Base-by-base conservation (phyloP, 1,140 invertebrate species). In the Whitmania pigra region DNA sequence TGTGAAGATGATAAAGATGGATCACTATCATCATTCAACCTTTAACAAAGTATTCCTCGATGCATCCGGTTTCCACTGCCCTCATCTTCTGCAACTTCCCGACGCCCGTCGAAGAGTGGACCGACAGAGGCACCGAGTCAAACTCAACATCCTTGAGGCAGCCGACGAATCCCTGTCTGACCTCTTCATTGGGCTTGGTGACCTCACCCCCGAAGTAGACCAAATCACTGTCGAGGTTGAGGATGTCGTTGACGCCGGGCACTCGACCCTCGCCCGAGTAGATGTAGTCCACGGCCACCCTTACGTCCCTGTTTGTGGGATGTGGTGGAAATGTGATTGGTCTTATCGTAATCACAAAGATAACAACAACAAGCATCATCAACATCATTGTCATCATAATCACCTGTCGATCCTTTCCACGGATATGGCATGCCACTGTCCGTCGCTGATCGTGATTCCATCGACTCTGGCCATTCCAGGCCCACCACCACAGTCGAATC, bases 401-500 rank as follows among this genome's bases (percentile, higher is more conserved):
- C 43, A 68, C 67, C 31, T 68, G 2, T 90, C 88, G 54, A 89
- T 87, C 36, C 93, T 84, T 80, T 93, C 89, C 66, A 95, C 81
- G 40, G 87, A 85, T 54, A 93, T 87, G 76, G 89, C 87, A 82
- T 97, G 93, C 93, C 93, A 96, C 74, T 87, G 85, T 0, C 93
- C 92, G 82, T 96, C 93, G 53, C 89, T 89, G 40, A 94, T 86
- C 75, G 87, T 86, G 0, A 87, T 80, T 57, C 87, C 87, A 2
- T 87, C 87, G 4, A 94, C 88, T 57, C 88, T 84, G 1, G 93
- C 88, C 13, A 89, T 77, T n/a, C 90, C 92, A 80, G 91, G 89
- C n/a, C 93, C 93, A 76, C 89, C 90, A 7, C 93, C 93, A 71
- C 94, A 86, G 79, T 96, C 89, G 83, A 93, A 93, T 74, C 89